Conservation (phyloP, 2,113 vertebrate species). For the Coreoperca whiteheadi region DNA sequence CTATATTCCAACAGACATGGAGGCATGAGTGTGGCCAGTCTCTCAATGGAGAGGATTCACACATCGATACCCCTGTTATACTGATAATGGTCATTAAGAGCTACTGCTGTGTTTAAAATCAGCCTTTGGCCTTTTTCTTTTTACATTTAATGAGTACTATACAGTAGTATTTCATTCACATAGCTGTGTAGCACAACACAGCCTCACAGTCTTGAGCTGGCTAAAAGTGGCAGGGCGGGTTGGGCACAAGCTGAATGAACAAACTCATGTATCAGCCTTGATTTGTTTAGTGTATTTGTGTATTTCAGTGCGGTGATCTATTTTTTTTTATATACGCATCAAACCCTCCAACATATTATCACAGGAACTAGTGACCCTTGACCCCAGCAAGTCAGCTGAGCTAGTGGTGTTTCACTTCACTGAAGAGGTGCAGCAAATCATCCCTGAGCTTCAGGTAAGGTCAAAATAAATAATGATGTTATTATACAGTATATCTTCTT, state of each 20-base stretch:
- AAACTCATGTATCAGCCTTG: background rate
- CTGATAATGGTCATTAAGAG: background rate
- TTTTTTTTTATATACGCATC: background rate
- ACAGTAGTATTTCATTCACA: background rate
- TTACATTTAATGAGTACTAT: background rate
- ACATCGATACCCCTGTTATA: background rate
- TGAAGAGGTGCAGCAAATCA: conserved; percentile 87
- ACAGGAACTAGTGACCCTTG: conserved; percentile 91
- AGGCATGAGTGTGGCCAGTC: background rate
- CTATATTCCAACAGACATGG: background rate
- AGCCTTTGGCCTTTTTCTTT: background rate
- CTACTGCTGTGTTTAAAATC: background rate
- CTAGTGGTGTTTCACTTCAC: conserved; percentile 90
- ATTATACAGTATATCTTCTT: background rate
- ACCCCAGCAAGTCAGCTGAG: conserved; percentile 92
- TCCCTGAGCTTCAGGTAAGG: conserved; percentile 89
- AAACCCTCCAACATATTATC: background rate
- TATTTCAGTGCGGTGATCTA: background rate
- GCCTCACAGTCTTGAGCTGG: background rate
- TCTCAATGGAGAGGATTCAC: background rate
- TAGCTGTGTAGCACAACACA: background rate
- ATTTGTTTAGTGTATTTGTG: background rate
- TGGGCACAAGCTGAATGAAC: background rate
- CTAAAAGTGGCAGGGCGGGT: background rate
- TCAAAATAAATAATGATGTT: background rate